These are phyloP conservation scores for Scatophagus argus DNA, from an alignment of 2,113 vertebrate genomes.

Conservation along the genomic window DNA sequence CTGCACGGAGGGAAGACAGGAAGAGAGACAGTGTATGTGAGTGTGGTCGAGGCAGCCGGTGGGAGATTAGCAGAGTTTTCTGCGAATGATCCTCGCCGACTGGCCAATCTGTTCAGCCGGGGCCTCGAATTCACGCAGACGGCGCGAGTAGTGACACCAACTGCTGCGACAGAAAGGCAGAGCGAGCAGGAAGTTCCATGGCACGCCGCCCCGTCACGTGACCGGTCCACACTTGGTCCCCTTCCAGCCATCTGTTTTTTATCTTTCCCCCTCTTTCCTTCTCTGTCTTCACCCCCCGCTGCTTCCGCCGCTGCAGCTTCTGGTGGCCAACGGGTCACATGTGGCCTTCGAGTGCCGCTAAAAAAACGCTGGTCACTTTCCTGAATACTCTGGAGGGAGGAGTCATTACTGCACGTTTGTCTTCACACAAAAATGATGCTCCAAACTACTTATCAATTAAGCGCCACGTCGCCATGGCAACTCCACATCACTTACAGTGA, in stretches of 20 bases:
- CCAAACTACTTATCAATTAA: too few relatives aligned
- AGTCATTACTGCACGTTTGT: too few relatives aligned
- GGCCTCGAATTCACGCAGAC: constrained; percentile 79
- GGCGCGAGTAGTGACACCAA: constrained; percentile 80
- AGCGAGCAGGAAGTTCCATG: constrained; percentile 81
- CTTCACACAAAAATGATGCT: too few relatives aligned
- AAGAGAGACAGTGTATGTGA: constrained; percentile 61
- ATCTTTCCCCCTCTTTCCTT: constrained; percentile 3
- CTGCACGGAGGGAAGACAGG: constrained; percentile 36
- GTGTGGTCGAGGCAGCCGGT: constrained; percentile 75
- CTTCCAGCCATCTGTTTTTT: constrained; percentile 77
- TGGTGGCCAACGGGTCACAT: background rate
- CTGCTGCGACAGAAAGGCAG: constrained; percentile 75
- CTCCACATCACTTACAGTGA: background rate
- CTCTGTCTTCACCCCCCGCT: background rate
- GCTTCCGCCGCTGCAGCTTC: constrained; percentile 1
- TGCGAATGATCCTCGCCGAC: constrained; percentile 80
- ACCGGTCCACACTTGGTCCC: constrained; percentile 65
- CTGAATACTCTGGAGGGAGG: background rate
- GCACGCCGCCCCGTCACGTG: constrained; percentile 77
- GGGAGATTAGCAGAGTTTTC: constrained; percentile 79
- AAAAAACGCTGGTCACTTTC: background rate
- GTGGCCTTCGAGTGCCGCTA: background rate
- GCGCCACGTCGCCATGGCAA: background rate
- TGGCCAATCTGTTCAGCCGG: constrained; percentile 81